These are phyloP conservation scores for Neodiprion pinetum DNA, from an alignment of 1,140 invertebrate species.

Conservation along the genomic window DNA sequence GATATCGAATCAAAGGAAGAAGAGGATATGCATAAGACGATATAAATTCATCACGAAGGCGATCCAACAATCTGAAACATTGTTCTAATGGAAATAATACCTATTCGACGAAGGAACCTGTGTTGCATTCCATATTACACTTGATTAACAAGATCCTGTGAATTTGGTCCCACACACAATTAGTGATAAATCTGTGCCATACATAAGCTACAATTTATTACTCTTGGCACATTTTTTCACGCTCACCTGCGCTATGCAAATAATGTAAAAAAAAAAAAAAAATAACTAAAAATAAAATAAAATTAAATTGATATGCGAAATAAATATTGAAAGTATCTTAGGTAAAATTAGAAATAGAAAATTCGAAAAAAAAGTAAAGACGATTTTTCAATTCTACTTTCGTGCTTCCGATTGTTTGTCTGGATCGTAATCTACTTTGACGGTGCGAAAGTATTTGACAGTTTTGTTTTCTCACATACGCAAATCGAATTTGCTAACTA, in stretches of 20 bases:
- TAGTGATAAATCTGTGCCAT: slow-evolving; percentile 5
- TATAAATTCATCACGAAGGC: not conserved
- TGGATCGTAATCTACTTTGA: not conserved
- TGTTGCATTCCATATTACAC: not conserved
- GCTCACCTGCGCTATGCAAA: too few relatives aligned
- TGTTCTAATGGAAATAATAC: not conserved
- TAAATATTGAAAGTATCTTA: too few relatives aligned
- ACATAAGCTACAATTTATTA: too few relatives aligned
- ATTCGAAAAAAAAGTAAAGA: too few relatives aligned
- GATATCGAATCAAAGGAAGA: not conserved
- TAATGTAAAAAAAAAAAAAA: too few relatives aligned
- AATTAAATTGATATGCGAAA: too few relatives aligned
- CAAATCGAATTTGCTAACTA: not conserved
- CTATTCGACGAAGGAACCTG: not conserved
- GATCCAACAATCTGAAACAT: slow-evolving; percentile 1
- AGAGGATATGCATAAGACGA: not conserved
- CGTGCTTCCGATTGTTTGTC: too few relatives aligned
- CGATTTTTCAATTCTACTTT: too few relatives aligned
- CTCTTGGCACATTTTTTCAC: too few relatives aligned
- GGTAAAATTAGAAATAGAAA: too few relatives aligned
- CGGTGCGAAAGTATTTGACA: not conserved
- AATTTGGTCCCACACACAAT: slow-evolving; percentile 3
- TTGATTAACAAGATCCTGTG: slow-evolving; percentile 9
- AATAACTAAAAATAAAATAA: too few relatives aligned
- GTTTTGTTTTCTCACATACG: not conserved